Conservation (phyloP, 1,140 invertebrate genomes). For the Apis cerana region DNA sequence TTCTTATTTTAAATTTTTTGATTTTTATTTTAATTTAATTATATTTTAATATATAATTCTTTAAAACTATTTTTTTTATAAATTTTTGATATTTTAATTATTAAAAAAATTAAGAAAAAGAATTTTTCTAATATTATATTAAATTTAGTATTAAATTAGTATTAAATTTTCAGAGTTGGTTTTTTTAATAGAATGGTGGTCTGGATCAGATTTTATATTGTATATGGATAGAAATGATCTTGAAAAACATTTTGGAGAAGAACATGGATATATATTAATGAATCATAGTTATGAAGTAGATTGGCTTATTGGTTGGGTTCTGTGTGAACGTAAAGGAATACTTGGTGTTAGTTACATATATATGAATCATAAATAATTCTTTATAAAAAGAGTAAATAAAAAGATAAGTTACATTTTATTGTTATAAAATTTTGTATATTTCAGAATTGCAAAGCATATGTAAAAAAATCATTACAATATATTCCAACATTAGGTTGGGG, state of each 20-base stretch:
- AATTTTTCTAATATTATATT: not conserved
- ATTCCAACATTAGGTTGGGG: constrained; percentile 97
- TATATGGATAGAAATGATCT: constrained; percentile 91
- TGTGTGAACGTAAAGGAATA: constrained; percentile 88
- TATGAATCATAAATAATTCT: constrained; percentile 14
- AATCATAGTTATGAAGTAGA: constrained; percentile 98
- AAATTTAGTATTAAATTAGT: not conserved
- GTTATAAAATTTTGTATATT: constrained; percentile 67
- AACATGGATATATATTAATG: constrained; percentile 95
- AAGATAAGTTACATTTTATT: not conserved
- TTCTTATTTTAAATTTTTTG: constrained; percentile 23
- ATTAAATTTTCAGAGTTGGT: constrained; percentile 88
- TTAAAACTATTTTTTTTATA: not conserved
- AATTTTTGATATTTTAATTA: not conserved
- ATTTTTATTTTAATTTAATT: not conserved
- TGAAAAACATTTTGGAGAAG: constrained; percentile 90
- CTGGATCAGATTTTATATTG: constrained; percentile 86
- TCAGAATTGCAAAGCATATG: constrained; percentile 96
- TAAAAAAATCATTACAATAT: constrained; percentile 95
- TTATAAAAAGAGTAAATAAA: not conserved
- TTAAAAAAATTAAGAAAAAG: not conserved
- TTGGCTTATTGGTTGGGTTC: constrained; percentile 95
- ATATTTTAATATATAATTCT: not conserved
- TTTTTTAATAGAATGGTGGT: constrained; percentile 97
- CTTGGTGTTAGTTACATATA: constrained; percentile 87